Evolutionary conservation across 2,113 vertebrate genomes (phyloP).

Genomic region (Hemichromis elongatus): DNA sequence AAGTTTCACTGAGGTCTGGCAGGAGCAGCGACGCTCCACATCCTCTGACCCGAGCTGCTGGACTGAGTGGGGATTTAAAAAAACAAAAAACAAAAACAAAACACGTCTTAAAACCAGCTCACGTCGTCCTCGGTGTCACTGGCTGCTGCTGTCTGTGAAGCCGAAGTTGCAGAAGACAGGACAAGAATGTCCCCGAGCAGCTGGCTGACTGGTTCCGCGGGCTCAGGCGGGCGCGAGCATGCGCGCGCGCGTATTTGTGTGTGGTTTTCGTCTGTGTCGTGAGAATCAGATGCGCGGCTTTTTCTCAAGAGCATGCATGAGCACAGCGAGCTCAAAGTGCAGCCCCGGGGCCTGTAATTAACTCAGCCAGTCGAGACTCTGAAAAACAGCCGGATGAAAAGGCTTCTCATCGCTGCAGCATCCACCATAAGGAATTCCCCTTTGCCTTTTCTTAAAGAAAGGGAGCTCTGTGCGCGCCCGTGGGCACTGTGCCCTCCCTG

Average conservation of each 20-base stretch:
- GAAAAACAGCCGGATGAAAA: constrained; percentile 56
- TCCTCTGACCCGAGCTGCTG: neutral
- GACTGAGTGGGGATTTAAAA: neutral
- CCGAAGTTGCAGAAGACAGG: neutral
- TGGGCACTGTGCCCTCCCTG: constrained; percentile 15
- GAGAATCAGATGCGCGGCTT: constrained; percentile 55
- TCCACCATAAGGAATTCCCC: constrained; percentile 46
- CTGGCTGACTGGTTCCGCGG: constrained; percentile 27
- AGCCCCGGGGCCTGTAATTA: constrained; percentile 69
- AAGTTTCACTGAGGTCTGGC: constrained; percentile 33
- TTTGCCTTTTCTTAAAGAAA: constrained; percentile 32
- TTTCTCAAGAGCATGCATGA: constrained; percentile 59
- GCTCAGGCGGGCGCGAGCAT: neutral
- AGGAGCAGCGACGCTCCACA: neutral
- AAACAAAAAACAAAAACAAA: neutral
- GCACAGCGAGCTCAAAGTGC: constrained; percentile 62
- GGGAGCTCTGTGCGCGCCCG: constrained; percentile 42
- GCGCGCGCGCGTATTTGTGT: neutral
- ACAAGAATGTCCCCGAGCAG: constrained; percentile 33
- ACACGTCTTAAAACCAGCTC: neutral
- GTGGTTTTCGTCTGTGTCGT: constrained; percentile 25
- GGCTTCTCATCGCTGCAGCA: constrained; percentile 56
- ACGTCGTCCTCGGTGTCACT: neutral
- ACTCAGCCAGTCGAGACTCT: constrained; percentile 38
- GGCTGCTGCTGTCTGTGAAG: neutral